Evolutionary conservation across 1,140 invertebrate genomes (phyloP), one percentile per base, ranked within the genome.

Genomic region (Saccostrea glomerata): DNA sequence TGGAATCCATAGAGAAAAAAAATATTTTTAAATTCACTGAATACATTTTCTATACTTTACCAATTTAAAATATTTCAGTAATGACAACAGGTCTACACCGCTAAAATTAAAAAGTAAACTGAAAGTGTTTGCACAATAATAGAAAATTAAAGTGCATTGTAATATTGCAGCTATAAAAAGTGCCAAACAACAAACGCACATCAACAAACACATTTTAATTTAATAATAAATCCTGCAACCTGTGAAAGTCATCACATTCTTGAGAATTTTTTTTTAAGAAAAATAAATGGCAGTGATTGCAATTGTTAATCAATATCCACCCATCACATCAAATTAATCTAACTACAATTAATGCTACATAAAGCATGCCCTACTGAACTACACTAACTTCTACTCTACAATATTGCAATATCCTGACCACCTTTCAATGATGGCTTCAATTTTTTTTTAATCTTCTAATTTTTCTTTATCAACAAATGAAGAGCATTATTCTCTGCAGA

Each of bases 21-120:
- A 47, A 47, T 9, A 47, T 47, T 47, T 47, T 47, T 60, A 60
- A 60, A 60, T 13, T 17, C 9, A 20, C 58, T 63, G 58, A 63
- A 63, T 77, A 36, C 13, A 12, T 36, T 15, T 36, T 25, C 25
- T 25, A 77, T 77, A 77, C 70, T 77, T 77, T 77, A 77, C 70
- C 70, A 36, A 20, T 73, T 77, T 77, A 77, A 30, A 77, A 77
- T 30, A 77, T 77, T 36, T 77, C 70, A 36, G 70, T 77, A 30
- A 77, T 12, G 13, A 77, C 15, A 77, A 77, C 7, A 77, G 23
- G 70, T 36, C 9, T 11, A 77, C 25, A 77, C 6, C 25, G 13
- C 70, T 77, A 77, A 77, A 77, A 77, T 77, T 30, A 6, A 77
- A n/a, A 63, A 63, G 20, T 63, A 63, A 17, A 63, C 58, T 17